Conservation (phyloP, 2,888 invertebrate genomes). For the Erebia aethiops region DNA sequence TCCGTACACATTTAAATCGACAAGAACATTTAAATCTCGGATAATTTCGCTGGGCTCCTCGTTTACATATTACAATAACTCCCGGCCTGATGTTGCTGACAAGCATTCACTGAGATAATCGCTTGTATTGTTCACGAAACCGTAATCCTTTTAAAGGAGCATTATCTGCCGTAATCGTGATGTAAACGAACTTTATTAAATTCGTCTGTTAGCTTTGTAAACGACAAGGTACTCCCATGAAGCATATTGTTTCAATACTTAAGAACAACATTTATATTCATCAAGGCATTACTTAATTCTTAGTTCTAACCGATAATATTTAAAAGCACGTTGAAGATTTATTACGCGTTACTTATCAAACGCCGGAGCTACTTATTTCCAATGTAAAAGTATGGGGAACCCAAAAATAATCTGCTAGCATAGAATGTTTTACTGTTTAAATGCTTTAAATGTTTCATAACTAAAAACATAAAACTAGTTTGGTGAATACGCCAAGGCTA, state of each 20-base stretch:
- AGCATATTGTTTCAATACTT: background rate
- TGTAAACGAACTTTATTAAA: constrained; percentile 68
- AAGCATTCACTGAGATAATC: constrained; percentile 72
- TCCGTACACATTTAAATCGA: constrained; percentile 53
- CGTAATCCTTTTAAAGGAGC: constrained; percentile 70
- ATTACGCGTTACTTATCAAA: too few species aligned
- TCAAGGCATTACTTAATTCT: too few species aligned
- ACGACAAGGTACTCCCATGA: background rate
- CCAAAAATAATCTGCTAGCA: too few species aligned
- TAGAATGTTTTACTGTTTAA: too few species aligned
- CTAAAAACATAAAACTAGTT: too few species aligned
- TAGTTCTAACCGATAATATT: too few species aligned
- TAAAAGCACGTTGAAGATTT: too few species aligned
- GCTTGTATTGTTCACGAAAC: constrained; percentile 67
- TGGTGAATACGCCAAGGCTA: too few species aligned
- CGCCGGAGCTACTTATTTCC: too few species aligned
- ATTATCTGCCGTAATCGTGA: constrained; percentile 63
- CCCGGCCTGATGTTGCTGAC: constrained; percentile 62
- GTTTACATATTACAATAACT: constrained; percentile 72
- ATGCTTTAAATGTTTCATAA: too few species aligned
- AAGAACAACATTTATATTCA: too few species aligned
- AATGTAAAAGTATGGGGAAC: too few species aligned
- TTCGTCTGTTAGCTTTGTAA: constrained; percentile 41
- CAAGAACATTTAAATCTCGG: constrained; percentile 56
- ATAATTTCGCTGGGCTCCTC: constrained; percentile 54